Percentiles rank a stretch among this genome's conserved stretches.
Evolutionary conservation across 2,797 vertebrate genomes (phyloP).

Genomic region (Falco peregrinus): DNA sequence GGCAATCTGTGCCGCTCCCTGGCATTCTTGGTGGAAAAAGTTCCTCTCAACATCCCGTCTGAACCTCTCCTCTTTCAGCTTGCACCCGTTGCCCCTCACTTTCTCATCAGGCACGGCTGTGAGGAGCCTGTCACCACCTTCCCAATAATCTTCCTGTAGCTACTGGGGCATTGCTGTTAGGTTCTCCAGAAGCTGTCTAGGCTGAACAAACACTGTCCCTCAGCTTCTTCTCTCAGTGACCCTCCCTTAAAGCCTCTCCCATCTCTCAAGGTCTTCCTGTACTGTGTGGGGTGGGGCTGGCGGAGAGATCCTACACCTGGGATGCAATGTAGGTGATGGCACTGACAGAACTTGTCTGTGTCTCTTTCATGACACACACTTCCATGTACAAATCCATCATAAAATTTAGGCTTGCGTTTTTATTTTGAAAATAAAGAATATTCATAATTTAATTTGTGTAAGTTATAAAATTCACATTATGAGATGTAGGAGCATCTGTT

Average conservation of each 20-base stretch:
- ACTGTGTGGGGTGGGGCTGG: rapidly evolving
- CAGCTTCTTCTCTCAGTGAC: background rate
- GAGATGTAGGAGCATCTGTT: background rate
- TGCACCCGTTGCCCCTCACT: background rate
- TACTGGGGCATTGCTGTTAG: background rate
- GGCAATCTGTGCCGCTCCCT: background rate
- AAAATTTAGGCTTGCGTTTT: background rate
- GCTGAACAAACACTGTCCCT: background rate
- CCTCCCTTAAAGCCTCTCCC: background rate
- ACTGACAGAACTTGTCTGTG: background rate
- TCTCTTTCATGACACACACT: background rate
- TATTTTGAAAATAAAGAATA: background rate
- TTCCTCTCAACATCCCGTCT: background rate
- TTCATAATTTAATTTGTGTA: background rate
- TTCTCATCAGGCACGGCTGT: background rate
- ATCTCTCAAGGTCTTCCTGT: background rate
- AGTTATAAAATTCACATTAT: background rate
- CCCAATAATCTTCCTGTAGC: background rate
- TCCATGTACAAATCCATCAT: background rate
- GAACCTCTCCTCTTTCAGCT: background rate
- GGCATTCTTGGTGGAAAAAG: background rate
- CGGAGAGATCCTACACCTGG: background rate
- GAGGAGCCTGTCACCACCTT: background rate
- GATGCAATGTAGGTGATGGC: background rate
- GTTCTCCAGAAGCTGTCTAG: background rate